Conservation (phyloP, 2,113 vertebrate genomes). For the Tenrec ecaudatus region DNA sequence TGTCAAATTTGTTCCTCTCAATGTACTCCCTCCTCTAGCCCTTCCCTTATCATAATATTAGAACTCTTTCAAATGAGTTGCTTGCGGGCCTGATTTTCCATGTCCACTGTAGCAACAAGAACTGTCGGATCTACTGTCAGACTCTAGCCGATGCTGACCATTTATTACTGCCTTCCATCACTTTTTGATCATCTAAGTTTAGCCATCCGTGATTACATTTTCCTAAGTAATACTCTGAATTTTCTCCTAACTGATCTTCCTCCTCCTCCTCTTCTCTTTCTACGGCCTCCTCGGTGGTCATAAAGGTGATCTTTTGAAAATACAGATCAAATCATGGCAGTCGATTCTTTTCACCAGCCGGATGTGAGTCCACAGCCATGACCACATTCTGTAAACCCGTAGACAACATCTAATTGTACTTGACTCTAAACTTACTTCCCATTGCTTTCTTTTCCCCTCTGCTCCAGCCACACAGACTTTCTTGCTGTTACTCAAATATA, state of each 20-base stretch:
- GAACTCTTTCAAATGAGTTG: neutral
- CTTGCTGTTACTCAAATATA: neutral
- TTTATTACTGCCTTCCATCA: neutral
- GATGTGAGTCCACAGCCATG: neutral
- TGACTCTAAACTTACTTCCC: neutral
- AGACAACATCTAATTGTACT: neutral
- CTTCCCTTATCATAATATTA: neutral
- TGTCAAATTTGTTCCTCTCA: neutral
- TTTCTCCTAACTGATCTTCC: neutral
- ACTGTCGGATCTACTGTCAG: neutral
- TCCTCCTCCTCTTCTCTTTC: neutral
- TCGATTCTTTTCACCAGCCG: neutral
- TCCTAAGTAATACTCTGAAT: neutral
- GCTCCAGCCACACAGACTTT: neutral
- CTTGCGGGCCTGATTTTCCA: neutral
- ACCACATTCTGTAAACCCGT: neutral
- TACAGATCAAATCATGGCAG: neutral
- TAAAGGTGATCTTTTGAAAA: neutral
- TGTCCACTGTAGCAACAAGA: neutral
- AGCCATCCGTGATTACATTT: neutral
- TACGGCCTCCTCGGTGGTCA: neutral
- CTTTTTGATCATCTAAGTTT: too few species aligned
- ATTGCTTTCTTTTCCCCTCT: neutral
- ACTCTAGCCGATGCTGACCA: neutral
- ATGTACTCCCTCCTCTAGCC: neutral